Conservation (phyloP, 2,888 invertebrate species). For the Dasypolia templi region DNA sequence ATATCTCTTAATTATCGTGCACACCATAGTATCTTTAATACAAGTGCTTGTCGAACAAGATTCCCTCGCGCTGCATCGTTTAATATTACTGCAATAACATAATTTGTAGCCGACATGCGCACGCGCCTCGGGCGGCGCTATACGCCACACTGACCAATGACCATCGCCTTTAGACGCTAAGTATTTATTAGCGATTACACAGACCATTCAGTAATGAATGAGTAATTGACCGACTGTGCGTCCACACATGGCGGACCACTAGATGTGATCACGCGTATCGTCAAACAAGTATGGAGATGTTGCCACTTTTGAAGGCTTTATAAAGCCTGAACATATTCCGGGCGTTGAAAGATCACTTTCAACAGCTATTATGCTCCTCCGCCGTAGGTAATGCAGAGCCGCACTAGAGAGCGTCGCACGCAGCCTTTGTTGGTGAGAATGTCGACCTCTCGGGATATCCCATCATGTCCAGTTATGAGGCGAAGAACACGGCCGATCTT, state of each 20-base stretch:
- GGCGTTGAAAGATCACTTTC: too few species aligned
- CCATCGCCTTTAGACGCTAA: not conserved
- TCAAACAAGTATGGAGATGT: too few species aligned
- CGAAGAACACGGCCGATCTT: too few species aligned
- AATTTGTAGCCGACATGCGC: constrained; percentile 34
- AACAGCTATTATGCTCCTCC: too few species aligned
- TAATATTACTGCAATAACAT: constrained; percentile 36
- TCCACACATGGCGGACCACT: not conserved
- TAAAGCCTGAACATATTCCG: too few species aligned
- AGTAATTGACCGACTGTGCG: constrained; percentile 4
- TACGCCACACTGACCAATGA: not conserved
- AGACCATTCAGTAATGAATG: constrained; percentile 2
- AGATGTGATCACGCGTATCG: not conserved
- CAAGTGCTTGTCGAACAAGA: constrained; percentile 30
- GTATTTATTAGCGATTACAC: constrained; percentile 21
- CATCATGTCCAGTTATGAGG: too few species aligned
- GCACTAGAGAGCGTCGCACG: too few species aligned
- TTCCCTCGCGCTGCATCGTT: constrained; percentile 22
- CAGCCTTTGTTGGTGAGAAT: too few species aligned
- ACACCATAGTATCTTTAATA: not conserved
- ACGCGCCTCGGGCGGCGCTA: constrained; percentile 23
- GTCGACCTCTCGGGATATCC: too few species aligned
- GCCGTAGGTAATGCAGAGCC: too few species aligned
- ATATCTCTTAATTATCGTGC: not conserved
- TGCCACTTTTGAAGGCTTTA: too few species aligned